Percentiles rank a stretch among this genome's conserved stretches.
phyloP scores from a whole-genome alignment of 2,797 vertebrate genomes.

The Notamacropus eugenii region DNA sequence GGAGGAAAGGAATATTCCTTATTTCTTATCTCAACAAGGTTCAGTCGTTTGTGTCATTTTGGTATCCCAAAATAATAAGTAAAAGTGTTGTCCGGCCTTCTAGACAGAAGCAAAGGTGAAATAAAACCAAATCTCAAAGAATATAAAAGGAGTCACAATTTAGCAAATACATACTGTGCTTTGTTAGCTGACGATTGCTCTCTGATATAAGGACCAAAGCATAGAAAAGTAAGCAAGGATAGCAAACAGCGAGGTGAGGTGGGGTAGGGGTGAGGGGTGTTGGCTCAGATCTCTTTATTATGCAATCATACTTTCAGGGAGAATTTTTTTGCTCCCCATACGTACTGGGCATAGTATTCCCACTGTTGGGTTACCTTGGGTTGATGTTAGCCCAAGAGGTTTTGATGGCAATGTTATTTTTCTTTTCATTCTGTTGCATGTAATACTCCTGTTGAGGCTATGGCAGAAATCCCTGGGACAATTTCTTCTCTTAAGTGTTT shows the following conservation, averaged over 20 bases:
- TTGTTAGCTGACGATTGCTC: background rate
- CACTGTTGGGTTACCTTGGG: background rate
- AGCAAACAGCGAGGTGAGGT: background rate
- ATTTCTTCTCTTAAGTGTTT: background rate
- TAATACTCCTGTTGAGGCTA: background rate
- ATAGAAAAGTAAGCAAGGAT: background rate
- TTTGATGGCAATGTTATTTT: background rate
- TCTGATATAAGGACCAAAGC: background rate
- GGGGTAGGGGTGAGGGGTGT: too few relatives aligned
- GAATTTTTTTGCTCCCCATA: background rate
- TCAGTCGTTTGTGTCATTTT: background rate
- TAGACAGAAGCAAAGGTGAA: background rate
- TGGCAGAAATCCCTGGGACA: background rate
- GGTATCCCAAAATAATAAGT: background rate
- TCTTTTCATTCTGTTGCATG: background rate
- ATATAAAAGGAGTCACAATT: background rate
- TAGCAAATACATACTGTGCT: background rate
- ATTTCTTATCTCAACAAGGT: background rate
- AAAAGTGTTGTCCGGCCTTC: background rate
- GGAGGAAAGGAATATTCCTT: background rate
- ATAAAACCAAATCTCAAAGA: background rate
- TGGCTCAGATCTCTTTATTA: background rate
- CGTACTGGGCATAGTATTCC: background rate
- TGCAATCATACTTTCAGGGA: background rate
- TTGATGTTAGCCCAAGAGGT: background rate